These are phyloP conservation scores for Lophochroa leadbeateri DNA, from an alignment of 2,113 vertebrate species.

Conservation along the genomic window DNA sequence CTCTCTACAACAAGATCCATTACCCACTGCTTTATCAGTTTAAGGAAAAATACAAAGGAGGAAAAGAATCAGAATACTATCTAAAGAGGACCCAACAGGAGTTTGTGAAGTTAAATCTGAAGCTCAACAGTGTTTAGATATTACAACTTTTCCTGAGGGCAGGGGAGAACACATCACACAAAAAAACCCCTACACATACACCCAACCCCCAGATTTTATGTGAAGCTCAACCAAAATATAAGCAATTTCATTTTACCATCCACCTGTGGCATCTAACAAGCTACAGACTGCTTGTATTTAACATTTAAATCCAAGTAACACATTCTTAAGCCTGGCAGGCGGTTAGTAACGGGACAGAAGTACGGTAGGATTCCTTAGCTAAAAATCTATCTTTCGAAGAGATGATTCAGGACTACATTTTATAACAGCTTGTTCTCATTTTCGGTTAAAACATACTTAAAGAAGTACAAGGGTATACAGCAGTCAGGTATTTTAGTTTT, in stretches of 20 bases:
- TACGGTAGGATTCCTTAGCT: neutral
- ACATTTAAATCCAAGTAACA: neutral
- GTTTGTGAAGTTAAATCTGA: neutral
- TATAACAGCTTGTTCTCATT: neutral
- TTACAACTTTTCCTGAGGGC: neutral
- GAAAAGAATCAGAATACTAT: neutral
- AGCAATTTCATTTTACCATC: neutral
- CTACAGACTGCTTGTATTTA: neutral
- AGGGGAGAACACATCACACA: neutral
- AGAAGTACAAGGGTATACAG: neutral
- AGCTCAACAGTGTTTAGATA: neutral
- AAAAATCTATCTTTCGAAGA: neutral
- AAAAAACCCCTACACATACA: neutral
- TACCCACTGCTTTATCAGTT: neutral
- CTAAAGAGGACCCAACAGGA: neutral
- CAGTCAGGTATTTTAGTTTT: neutral
- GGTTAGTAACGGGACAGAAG: neutral
- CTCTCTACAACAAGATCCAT: neutral
- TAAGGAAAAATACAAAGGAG: neutral
- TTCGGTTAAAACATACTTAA: neutral
- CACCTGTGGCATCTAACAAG: neutral
- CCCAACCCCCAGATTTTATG: neutral
- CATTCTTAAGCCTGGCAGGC: neutral
- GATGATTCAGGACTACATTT: neutral
- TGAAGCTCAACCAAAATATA: neutral